Conservation (phyloP, 2,888 invertebrate species). For the Neoascia interrupta region DNA sequence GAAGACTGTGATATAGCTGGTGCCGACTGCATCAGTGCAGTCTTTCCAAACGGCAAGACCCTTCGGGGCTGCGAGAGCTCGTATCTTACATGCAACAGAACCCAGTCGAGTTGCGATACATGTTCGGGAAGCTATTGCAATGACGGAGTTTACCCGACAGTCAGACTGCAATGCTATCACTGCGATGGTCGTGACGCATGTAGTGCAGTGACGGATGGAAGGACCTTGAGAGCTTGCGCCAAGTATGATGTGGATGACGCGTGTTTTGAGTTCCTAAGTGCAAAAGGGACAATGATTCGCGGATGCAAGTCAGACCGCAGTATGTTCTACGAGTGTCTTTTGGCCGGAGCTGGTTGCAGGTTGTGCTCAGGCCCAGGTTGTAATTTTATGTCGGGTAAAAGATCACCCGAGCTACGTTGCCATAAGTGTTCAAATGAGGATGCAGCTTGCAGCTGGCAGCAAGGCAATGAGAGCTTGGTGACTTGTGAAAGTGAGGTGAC, state of each 20-base stretch:
- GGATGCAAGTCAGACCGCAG: constrained; percentile 74
- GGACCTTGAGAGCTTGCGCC: constrained; percentile 70
- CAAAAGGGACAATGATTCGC: constrained; percentile 71
- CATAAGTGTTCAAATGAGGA: constrained; percentile 55
- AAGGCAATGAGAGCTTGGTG: background rate
- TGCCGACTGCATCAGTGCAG: constrained; percentile 72
- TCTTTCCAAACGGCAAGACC: constrained; percentile 71
- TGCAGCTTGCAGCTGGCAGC: constrained; percentile 46
- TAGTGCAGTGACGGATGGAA: constrained; percentile 12
- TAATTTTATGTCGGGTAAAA: constrained; percentile 68
- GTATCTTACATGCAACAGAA: constrained; percentile 70
- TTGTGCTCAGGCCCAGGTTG: constrained; percentile 73
- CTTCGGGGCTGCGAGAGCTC: constrained; percentile 73
- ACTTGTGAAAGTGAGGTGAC: constrained; percentile 31
- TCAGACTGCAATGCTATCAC: constrained; percentile 74
- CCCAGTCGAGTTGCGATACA: constrained; percentile 69
- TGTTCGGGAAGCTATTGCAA: constrained; percentile 75
- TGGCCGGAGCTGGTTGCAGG: constrained; percentile 70
- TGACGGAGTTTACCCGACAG: constrained; percentile 72
- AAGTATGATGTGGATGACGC: constrained; percentile 43
- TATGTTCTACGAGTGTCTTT: constrained; percentile 73
- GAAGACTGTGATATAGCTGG: constrained; percentile 72
- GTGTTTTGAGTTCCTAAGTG: constrained; percentile 74
- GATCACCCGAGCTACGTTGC: constrained; percentile 49
- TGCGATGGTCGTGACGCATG: constrained; percentile 69